Evolutionary conservation across 2,113 vertebrate species (phyloP).

Genomic region (Cyphomyrus plagiostoma): DNA sequence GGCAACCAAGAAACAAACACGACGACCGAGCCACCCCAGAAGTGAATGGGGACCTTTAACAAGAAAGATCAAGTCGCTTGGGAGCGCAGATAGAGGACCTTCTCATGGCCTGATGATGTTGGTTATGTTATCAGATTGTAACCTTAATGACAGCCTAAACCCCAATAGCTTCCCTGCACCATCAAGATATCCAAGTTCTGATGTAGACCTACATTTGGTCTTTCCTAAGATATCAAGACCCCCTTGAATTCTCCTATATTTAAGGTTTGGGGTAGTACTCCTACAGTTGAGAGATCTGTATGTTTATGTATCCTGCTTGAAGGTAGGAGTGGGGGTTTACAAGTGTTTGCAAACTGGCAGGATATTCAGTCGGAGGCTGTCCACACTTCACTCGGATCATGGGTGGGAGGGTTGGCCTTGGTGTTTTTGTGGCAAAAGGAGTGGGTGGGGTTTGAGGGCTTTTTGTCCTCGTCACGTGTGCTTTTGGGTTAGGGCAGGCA

Average conservation of each 20-base stretch:
- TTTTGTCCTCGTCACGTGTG: neutral
- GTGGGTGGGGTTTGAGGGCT: neutral
- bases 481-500: neutral
- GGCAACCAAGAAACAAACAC: neutral
- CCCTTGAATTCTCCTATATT: neutral
- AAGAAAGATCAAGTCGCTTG: neutral
- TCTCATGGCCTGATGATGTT: slow-evolving; percentile 62
- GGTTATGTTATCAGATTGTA: slow-evolving; percentile 50
- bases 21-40: neutral
- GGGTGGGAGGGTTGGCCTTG: neutral
- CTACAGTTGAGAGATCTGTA: neutral
- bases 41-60: neutral
- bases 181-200: slow-evolving; percentile 49
- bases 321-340: neutral
- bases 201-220: slow-evolving; percentile 59
- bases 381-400: neutral
- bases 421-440: neutral
- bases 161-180: slow-evolving; percentile 12
- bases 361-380: neutral
- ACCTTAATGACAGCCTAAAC: slow-evolving; percentile 55
- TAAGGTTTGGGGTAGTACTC: neutral
- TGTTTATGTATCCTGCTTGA: neutral
- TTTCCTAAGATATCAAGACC: slow-evolving; percentile 31
- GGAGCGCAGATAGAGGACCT: slow-evolving; percentile 38
- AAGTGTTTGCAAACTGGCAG: neutral